Evolutionary conservation across 2,888 invertebrate genomes (phyloP), one percentile per base, ranked within the genome.

Genomic region (Epistrophe grossulariae): DNA sequence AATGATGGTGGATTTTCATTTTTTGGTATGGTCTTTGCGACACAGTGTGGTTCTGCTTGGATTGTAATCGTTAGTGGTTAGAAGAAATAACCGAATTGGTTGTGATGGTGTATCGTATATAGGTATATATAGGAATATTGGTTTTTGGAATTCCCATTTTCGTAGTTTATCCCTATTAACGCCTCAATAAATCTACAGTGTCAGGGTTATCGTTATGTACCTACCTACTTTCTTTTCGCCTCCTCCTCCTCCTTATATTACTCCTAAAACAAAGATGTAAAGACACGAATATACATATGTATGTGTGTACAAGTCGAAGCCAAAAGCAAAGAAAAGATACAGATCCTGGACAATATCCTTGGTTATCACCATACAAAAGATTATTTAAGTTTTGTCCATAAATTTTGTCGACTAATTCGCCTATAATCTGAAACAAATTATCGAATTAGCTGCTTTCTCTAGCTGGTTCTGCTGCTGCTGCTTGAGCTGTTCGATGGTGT

Each of bases 381-480:
- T 87, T 87, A 87, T 87, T 87, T 79, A 87, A 87, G 87, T 87
- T 87, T 87, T 83, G 60, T 79, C 79, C 83, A 87, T 87, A 87
- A 87, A 87, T 87, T 87, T 24, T 71, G 83, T 68, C 52, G 79
- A 79, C 87, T 87, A 87, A 87, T 87, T 87, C 87, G 87, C 66
- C 83, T 76, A 87, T 87, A 87, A 87, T 87, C 87, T 87, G 79
- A 74, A 87, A 87, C 87, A 87, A 87, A 87, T 87, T 87, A 87
- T 87, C 87, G 87, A 87, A 87, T 87, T 87, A 87, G 87, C 83
- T 76, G 83, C 11, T 17, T 28, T 13, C 28, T 40, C 5, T 62
- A 50, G 9, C 1, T 31, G 52, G 66, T 50, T 45, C 68, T 82
- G 57, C 10, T 64, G 24, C 24, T 24, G 1, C n/a, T n/a, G n/a